Conservation (phyloP, 2,113 vertebrate species). For the Neogobius melanostomus region DNA sequence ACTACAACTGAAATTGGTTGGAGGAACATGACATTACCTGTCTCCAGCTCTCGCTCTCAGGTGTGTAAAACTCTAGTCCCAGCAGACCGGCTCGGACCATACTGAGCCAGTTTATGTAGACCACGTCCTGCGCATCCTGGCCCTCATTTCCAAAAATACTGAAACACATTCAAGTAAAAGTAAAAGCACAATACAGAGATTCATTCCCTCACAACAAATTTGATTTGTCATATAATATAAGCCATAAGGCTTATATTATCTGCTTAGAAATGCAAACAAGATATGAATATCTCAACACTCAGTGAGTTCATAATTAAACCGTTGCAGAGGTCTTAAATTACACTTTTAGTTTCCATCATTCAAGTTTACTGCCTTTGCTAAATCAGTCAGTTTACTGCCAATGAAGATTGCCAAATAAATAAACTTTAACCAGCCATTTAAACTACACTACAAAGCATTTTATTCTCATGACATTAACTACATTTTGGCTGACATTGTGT, state of each 20-base stretch:
- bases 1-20: background rate
- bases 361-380: background rate
- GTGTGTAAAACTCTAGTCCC: slow-evolving; percentile 89
- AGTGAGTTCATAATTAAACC: too few species aligned
- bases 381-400: background rate
- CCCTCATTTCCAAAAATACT: slow-evolving; percentile 88
- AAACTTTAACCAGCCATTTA: background rate
- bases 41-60: slow-evolving; percentile 85
- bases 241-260: background rate
- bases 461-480: background rate
- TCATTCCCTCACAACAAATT: too few species aligned
- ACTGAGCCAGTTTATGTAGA: slow-evolving; percentile 90
- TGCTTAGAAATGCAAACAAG: background rate
- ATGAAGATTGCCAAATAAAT: background rate
- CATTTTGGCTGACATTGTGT: background rate
- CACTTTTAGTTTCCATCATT: background rate
- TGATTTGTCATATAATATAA: too few species aligned
- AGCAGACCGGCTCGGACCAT: slow-evolving; percentile 88
- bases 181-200: background rate
- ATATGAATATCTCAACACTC: background rate
- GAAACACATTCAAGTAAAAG: background rate
- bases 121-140: slow-evolving; percentile 81
- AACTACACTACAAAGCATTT: background rate
- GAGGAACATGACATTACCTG: slow-evolving; percentile 74
- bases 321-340: too few species aligned